These are phyloP conservation scores for Anguilla megastoma DNA, from an alignment of 2,797 vertebrate species.

Conservation along the genomic window DNA sequence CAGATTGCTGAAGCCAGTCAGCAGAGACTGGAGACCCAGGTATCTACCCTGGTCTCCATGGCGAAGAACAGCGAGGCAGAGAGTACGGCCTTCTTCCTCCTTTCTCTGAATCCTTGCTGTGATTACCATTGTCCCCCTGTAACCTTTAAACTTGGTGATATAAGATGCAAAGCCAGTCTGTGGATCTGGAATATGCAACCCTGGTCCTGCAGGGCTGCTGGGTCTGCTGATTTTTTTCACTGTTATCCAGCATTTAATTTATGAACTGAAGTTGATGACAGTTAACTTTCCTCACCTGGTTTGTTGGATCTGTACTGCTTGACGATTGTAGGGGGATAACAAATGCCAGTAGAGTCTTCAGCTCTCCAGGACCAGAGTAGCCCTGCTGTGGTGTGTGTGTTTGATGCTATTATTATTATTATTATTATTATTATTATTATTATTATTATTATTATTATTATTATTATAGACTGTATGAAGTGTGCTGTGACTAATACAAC, in stretches of 20 bases:
- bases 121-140: neutral
- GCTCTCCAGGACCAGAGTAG: no score
- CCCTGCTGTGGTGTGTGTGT: no score
- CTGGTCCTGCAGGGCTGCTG: no score
- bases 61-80: conserved; percentile 60
- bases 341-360: no score
- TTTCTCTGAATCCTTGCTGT: neutral
- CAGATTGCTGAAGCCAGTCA: conserved; percentile 85
- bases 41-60: conserved; percentile 78
- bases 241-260: no score
- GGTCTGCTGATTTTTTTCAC: no score
- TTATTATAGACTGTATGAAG: neutral
- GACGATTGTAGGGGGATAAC: no score
- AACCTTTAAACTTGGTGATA: neutral
- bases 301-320: no score
- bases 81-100: neutral
- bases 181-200: conserved; percentile 60
- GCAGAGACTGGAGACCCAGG: conserved; percentile 78
- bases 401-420: no score
- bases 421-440: neutral
- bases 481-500: neutral
- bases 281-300: no score
- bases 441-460: no score
- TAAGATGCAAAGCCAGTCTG: conserved; percentile 74
- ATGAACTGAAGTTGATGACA: no score